Base-by-base conservation (phyloP, 2,113 vertebrate genomes). In the Rallus limicola region DNA sequence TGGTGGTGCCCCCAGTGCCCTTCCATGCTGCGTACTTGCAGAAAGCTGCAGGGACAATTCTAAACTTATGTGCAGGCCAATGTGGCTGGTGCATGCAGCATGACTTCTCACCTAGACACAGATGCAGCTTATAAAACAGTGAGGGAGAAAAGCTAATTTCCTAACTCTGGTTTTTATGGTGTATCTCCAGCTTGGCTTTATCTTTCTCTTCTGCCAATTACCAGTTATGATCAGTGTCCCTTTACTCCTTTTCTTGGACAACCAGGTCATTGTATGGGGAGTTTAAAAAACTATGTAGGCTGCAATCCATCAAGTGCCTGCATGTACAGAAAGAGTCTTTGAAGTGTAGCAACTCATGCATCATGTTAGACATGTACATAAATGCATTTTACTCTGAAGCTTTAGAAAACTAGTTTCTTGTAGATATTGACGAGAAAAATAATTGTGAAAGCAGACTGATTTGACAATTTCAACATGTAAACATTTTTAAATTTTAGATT, bases 51-150 rank as follows among this genome's bases (percentile, higher is more conserved):
- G 23, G 10, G 70, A 8, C 62, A 24, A 5, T 15, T 33, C 48
- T 26, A 34, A 69, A 25, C 15, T 42, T 11, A 13, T 0, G 7
- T 16, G 29, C 40, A 50, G 20, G 21, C 34, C 1, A 1, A 5
- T 48, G n/a, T 46, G 19, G 33, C 53, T 67, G 29, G n/a, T 21
- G 75, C 13, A 3, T 4, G 7, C 19, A 16, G 24, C 0, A 6
- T n/a, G 29, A 31, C 48, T 62, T 69, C 38, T 55, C 40, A 79
- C 20, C 16, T 31, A 19, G 28, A 48, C 28, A 24, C 0, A 46
- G 20, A 42, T 4, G 15, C 38, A 81, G 40, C 29, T 69, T 21
- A 33, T 28, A 36, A 36, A 75, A 36, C 31, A 24, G 25, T 10
- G n/a, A 86, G 17, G 69, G 75, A 40, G 24, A 74, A 33, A 6